phyloP scores from a whole-genome alignment of 1,140 invertebrate species.

The Drosophila pandora region DNA sequence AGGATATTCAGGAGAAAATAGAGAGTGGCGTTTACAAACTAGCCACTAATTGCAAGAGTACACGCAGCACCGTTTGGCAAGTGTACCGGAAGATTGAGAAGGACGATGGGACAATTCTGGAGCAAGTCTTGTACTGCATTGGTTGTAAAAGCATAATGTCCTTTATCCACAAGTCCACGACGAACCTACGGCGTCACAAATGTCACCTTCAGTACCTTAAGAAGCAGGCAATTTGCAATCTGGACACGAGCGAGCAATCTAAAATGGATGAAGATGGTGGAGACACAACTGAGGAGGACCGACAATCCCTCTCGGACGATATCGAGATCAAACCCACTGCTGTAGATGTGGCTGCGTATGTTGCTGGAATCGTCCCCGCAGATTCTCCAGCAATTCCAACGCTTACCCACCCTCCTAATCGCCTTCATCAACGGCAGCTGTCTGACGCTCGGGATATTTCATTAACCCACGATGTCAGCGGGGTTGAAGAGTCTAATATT shows the following conservation, averaged over 20 bases:
- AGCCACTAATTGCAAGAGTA: conserved; percentile 51
- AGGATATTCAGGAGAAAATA: conserved; percentile 66
- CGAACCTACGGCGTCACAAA: conserved; percentile 60
- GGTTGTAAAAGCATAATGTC: conserved; percentile 64
- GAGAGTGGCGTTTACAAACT: conserved; percentile 58
- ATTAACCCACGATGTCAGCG: conserved; percentile 37
- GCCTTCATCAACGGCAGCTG: neutral
- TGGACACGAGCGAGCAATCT: conserved; percentile 9
- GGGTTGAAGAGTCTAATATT: conserved; percentile 50
- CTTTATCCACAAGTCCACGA: conserved; percentile 64
- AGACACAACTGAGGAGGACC: conserved; percentile 34
- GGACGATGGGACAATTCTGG: conserved; percentile 59
- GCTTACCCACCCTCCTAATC: neutral
- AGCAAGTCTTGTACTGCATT: conserved; percentile 55
- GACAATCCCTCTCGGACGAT: conserved; percentile 28
- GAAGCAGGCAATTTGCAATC: conserved; percentile 22
- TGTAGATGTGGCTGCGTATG: conserved; percentile 39
- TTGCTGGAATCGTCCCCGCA: neutral
- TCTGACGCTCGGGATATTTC: conserved; percentile 14
- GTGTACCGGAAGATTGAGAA: conserved; percentile 62
- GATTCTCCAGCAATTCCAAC: neutral
- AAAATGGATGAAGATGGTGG: conserved; percentile 18
- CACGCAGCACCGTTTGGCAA: conserved; percentile 65
- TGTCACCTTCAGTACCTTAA: conserved; percentile 65
- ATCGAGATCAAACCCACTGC: conserved; percentile 45